Conservation (phyloP, 2,888 invertebrate genomes). For the Amiota mariae region DNA sequence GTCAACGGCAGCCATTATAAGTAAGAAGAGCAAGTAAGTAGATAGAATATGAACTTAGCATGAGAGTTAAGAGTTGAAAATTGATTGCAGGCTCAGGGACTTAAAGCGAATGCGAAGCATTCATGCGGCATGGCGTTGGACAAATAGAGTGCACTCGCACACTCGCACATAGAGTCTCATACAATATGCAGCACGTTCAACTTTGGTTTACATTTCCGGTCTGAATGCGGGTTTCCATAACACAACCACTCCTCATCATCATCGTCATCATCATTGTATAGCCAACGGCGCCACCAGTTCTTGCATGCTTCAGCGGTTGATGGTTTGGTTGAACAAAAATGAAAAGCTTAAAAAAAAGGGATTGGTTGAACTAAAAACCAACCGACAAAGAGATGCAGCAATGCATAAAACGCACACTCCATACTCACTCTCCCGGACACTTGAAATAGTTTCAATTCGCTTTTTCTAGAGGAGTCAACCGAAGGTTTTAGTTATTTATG, state of each 20-base stretch:
- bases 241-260: not conserved
- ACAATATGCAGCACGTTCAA: slow-evolving; percentile 25
- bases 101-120: not conserved
- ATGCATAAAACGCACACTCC: not conserved
- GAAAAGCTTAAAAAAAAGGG: too few species aligned
- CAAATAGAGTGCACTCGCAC: slow-evolving; percentile 8
- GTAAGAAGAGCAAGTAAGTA: not conserved
- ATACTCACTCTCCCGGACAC: not conserved
- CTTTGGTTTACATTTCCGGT: slow-evolving; percentile 30
- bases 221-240: slow-evolving; percentile 28
- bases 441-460: not conserved
- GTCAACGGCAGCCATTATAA: not conserved
- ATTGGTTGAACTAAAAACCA: not conserved
- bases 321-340: not conserved
- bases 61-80: not conserved
- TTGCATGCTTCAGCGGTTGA: not conserved
- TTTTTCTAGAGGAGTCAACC: not conserved
- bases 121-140: not conserved
- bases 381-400: not conserved
- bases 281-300: too few species aligned
- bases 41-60: not conserved
- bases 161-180: slow-evolving; percentile 1
- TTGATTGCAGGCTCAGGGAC: slow-evolving; percentile 13
- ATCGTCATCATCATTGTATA: too few species aligned
- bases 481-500: slow-evolving; percentile 23